Percentiles rank a stretch among this genome's conserved stretches.
Evolutionary conservation across 2,888 invertebrate genomes (phyloP).

Genomic region (Spilarctia lutea): DNA sequence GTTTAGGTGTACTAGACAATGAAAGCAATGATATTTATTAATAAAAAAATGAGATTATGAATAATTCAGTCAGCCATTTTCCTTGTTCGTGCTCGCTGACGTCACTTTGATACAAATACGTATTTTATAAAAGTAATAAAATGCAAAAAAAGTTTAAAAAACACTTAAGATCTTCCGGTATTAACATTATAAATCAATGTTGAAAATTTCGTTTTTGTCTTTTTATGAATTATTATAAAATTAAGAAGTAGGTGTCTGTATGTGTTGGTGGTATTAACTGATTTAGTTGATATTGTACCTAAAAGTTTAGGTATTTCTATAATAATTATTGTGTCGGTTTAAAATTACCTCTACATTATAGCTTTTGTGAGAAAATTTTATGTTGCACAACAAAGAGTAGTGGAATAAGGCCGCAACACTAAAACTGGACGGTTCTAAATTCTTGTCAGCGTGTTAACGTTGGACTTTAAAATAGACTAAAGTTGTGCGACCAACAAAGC

Average conservation of each 20-base stretch:
- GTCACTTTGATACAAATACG: conserved; percentile 84
- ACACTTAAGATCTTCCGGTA: conserved; percentile 84
- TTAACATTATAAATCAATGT: conserved; percentile 72
- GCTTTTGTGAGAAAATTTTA: conserved; percentile 82
- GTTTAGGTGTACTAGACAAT: conserved; percentile 79
- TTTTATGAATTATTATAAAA: conserved; percentile 83
- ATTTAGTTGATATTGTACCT: conserved; percentile 84
- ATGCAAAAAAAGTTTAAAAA: conserved; percentile 72
- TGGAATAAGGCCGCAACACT: conserved; percentile 68
- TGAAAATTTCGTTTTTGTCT: conserved; percentile 80
- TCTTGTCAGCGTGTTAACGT: conserved; percentile 25
- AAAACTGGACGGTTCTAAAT: conserved; percentile 59
- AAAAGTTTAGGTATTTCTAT: conserved; percentile 83
- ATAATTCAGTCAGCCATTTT: conserved; percentile 78
- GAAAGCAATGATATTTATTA: conserved; percentile 86
- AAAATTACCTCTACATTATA: conserved; percentile 81
- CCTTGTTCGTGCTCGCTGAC: conserved; percentile 81
- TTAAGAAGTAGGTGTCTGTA: conserved; percentile 82
- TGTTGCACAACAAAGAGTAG: conserved; percentile 85
- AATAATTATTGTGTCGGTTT: conserved; percentile 85
- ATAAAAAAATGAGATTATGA: conserved; percentile 69
- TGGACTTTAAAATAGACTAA: conserved; percentile 6
- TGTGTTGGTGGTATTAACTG: conserved; percentile 83
- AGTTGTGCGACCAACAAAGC: neutral
- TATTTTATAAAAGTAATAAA: conserved; percentile 82